phyloP scores from a whole-genome alignment of 2,888 invertebrate species.

The Drosophila cognata region DNA sequence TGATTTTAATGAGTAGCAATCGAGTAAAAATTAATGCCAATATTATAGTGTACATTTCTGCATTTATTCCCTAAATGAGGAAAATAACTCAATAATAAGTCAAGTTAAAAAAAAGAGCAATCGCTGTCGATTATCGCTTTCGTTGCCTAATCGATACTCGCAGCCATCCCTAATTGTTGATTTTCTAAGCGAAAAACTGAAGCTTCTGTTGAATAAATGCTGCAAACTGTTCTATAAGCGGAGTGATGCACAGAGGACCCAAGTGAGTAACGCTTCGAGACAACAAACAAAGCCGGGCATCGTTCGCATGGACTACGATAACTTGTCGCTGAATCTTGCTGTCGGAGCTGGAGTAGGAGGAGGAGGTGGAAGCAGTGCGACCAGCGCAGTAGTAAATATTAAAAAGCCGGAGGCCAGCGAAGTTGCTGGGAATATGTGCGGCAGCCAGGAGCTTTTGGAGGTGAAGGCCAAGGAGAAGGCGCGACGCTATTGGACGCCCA shows the following conservation, averaged over 20 bases:
- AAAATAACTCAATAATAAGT: neutral
- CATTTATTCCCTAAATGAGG: neutral
- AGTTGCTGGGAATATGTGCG: slow-evolving; percentile 59
- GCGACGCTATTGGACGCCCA: slow-evolving; percentile 82
- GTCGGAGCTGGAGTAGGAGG: slow-evolving; percentile 32
- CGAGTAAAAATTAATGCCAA: neutral
- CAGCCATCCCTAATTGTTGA: slow-evolving; percentile 68
- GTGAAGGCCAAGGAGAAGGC: slow-evolving; percentile 72
- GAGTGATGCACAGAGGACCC: slow-evolving; percentile 1
- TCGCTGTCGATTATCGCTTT: slow-evolving; percentile 24
- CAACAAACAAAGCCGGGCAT: neutral
- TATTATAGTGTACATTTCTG: neutral
- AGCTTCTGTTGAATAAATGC: slow-evolving; percentile 29
- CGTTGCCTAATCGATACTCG: slow-evolving; percentile 38
- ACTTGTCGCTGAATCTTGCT: slow-evolving; percentile 37
- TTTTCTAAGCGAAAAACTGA: slow-evolving; percentile 65
- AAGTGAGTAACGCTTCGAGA: slow-evolving; percentile 9
- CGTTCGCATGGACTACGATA: slow-evolving; percentile 69
- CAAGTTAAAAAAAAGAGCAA: neutral
- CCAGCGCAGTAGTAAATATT: slow-evolving; percentile 42
- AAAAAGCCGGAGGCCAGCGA: slow-evolving; percentile 33
- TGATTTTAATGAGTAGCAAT: neutral
- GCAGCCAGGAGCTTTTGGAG: slow-evolving; percentile 63
- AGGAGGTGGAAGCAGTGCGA: slow-evolving; percentile 42
- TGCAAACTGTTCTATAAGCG: slow-evolving; percentile 3